Evolutionary conservation across 2,888 invertebrate genomes (phyloP).

Genomic region (Drosophila prostipennis): DNA sequence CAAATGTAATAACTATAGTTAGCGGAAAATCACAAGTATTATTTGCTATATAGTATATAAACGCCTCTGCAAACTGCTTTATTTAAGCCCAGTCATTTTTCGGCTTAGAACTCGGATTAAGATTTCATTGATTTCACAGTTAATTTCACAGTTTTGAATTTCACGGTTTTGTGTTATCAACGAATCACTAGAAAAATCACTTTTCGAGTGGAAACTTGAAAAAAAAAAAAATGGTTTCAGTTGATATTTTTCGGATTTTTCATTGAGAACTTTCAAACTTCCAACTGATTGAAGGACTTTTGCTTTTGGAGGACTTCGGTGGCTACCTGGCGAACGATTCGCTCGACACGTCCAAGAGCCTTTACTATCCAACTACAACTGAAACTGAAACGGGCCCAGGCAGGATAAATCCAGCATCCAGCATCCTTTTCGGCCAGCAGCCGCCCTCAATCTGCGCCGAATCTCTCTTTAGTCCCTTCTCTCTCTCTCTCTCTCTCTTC

Average conservation of each 20-base stretch:
- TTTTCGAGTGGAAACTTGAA: neutral
- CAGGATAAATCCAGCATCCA: constrained; percentile 33
- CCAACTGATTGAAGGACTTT: constrained; percentile 12
- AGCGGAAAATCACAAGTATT: neutral
- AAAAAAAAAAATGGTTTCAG: neutral
- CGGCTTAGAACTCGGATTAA: neutral
- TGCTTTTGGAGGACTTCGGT: constrained; percentile 25
- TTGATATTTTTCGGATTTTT: neutral
- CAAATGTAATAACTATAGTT: constrained; percentile 1
- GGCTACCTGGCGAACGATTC: constrained; percentile 69
- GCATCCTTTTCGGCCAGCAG: constrained; percentile 2
- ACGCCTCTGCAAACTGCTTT: constrained; percentile 35
- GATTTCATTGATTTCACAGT: neutral
- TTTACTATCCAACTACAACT: constrained; percentile 84
- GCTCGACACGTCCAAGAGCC: constrained; percentile 80
- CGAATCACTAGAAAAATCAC: neutral
- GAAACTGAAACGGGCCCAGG: constrained; percentile 79
- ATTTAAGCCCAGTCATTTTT: neutral
- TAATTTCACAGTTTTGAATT: neutral
- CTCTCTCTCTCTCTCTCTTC: neutral
- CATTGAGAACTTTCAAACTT: neutral
- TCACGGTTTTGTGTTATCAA: neutral
- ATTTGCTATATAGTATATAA: neutral
- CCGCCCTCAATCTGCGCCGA: constrained; percentile 44
- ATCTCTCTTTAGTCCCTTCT: constrained; percentile 13